Evolutionary conservation across 2,888 invertebrate species (phyloP).

Genomic region (Arge pagana): DNA sequence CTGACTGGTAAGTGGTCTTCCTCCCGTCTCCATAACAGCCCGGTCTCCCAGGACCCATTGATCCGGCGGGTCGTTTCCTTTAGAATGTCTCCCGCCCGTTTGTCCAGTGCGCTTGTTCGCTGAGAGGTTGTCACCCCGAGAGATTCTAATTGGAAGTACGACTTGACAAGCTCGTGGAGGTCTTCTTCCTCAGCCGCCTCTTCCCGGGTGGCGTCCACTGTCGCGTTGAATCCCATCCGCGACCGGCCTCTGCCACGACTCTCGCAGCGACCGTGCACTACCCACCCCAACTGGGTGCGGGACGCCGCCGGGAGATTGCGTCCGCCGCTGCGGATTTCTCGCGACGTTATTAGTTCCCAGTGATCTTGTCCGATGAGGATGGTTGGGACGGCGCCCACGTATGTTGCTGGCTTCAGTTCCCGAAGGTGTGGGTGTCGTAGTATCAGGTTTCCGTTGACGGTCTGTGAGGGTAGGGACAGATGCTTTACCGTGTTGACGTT

Average conservation of each 20-base stretch:
- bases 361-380: conserved; percentile 7
- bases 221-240: background rate
- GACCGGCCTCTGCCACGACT: no score
- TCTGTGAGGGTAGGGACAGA: background rate
- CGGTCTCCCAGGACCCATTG: conserved; percentile 9
- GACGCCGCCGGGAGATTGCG: conserved; percentile 17
- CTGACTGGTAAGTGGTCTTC: background rate
- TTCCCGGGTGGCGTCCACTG: background rate
- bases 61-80: background rate
- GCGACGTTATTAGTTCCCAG: conserved; percentile 19
- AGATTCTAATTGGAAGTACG: background rate
- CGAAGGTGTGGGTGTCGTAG: background rate
- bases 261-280: conserved; percentile 18
- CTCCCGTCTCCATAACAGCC: conserved; percentile 11
- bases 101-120: background rate
- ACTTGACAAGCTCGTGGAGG: background rate
- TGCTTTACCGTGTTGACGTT: background rate
- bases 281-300: conserved; percentile 20
- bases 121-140: background rate
- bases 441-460: background rate
- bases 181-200: background rate
- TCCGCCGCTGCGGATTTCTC: background rate
- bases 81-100: background rate
- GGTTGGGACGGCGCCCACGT: background rate
- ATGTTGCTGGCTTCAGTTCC: background rate